Conservation (phyloP, 30 jellyfish, hydroid and myxozoan genomes). For the Mastigias papua region DNA sequence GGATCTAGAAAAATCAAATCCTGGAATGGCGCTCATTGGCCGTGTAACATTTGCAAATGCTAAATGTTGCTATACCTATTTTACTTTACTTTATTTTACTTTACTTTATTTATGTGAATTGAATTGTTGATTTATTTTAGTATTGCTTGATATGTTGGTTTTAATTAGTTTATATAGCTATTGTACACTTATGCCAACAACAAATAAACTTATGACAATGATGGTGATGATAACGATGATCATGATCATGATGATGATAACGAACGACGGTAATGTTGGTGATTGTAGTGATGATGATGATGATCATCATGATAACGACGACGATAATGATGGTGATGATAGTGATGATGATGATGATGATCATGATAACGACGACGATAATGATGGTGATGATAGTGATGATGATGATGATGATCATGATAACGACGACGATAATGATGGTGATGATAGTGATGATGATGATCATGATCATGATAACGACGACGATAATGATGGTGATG, state of each 20-base stretch:
- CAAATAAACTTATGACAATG: too few species aligned
- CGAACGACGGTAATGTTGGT: neutral
- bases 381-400: constrained; percentile 8
- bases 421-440: constrained; percentile 8
- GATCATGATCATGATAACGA: constrained; percentile 13
- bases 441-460: constrained; percentile 14
- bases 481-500: constrained; percentile 17
- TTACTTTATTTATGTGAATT: too few species aligned
- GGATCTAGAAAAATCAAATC: too few species aligned
- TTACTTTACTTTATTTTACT: too few species aligned
- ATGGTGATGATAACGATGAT: neutral
- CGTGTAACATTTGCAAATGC: too few species aligned
- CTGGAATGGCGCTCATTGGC: too few species aligned
- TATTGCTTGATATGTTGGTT: too few species aligned
- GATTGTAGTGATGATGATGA: constrained; percentile 14
- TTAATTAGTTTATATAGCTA: too few species aligned
- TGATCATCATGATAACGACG: constrained; percentile 7
- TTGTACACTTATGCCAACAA: too few species aligned
- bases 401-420: constrained; percentile 22
- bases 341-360: constrained; percentile 22
- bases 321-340: constrained; percentile 16
- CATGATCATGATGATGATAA: neutral
- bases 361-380: constrained; percentile 5
- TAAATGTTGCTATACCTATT: too few species aligned
- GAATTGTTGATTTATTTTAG: too few species aligned